Evolutionary conservation across 2,113 vertebrate species (phyloP), one percentile per base, ranked within the genome.

Genomic region (Chrysemys picta): DNA sequence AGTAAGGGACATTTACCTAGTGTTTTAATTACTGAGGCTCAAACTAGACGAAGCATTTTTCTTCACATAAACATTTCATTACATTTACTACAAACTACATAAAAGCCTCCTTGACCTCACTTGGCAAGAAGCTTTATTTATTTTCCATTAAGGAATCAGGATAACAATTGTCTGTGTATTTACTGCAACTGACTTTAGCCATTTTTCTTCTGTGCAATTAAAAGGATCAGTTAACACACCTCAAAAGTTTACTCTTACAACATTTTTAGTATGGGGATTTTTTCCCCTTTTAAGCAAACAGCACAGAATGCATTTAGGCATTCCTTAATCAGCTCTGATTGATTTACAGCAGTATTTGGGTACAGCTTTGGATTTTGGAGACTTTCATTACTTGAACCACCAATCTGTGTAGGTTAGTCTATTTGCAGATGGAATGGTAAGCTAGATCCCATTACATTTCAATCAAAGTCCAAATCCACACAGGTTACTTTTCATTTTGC

Each of bases 381-480:
- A 91, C 93, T 98, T 96, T 95, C 84, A 91, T 97, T 98, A 94
- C 96, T 83, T 96, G 97, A 98, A 95, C 84, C 94, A 98, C 93
- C 97, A 97, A 95, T 96, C 97, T 92, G 57, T 84, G 72, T 54
- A 86, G 65, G 69, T 69, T 93, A 97, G 93, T 94, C 49, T 98
- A 93, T 97, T 98, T 98, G 95, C 97, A 98, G 94, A 97, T 97
- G 92, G 94, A 95, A 98, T 96, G 95, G 97, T 98, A 98, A 98
- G 97, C 97, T 97, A 97, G 96, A 98, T 98, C 97, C 95, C 97
- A 98, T 98, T 98, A 98, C 93, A 92, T 93, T 95, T 96, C 88
- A 94, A 52, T 94, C 84, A 76, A 82, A 97, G 79, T 87, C 94
- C 56, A 88, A 62, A 94, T 79, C 31, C 7, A 10, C 42, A 81